Evolutionary conservation across 2,113 vertebrate genomes (phyloP), one percentile per base, ranked within the genome.

Genomic region (Planiliza haematocheilus): DNA sequence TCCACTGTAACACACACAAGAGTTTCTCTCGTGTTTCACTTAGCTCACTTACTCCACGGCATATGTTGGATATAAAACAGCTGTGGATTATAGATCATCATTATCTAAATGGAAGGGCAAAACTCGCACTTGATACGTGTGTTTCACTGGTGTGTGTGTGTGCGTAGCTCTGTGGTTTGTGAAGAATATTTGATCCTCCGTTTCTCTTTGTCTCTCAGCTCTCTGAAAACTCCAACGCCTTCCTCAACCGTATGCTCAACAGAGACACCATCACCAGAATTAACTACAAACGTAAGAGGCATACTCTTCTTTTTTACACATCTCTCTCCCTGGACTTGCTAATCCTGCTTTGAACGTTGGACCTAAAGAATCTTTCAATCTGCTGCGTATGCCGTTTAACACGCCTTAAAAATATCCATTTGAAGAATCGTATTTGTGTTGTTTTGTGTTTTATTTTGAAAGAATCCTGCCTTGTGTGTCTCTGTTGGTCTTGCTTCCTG

Each of bases 221-320:
- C 87, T 97, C 97, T 62, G 97, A 98, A 88, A 96, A 95, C 88
- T 96, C 97, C 87, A 98, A 98, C 79, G 81, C 92, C 60, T 98
- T 98, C 92, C 95, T 98, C 90, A 97, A 98, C 92, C 96, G 96
- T 82, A 97, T 98, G 96, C 95, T 98, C 82, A 97, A 96, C 92
- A 96, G 97, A 95, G 97, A 98, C 91, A 98, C 96, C 86, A 97
- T 98, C 89, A 98, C 96, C 2, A 96, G 96, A 95, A 98, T 98
- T 94, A 98, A 96, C 0, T 93, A 93, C 81, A 93, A 91, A 78
- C 87, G 92, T 93, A 90, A 92, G 85, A 55, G 12, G 10, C 58
- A 16, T 49, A 45, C 14, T 16, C 37, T 51, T 36, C 12, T 36
- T 39, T n/a, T 39, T 21, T 18, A 49, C 61, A n/a, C 53, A 46